Base-by-base conservation (phyloP, 1,140 invertebrate genomes). In the Thereuonema tuberculata region DNA sequence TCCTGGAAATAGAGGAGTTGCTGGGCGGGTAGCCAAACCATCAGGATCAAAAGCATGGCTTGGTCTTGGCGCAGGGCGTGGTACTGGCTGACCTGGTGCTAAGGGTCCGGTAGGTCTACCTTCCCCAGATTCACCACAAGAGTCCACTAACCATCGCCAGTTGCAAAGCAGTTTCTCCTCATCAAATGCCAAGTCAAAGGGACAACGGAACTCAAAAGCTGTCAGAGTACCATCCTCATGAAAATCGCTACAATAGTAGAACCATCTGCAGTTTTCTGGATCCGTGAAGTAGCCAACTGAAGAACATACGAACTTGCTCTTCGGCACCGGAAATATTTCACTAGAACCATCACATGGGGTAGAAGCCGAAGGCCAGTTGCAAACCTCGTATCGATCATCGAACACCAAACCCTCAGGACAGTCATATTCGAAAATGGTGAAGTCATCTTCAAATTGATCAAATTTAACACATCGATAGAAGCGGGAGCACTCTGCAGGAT, bases 381-480 rank as follows among this genome's bases (percentile, higher is more conserved):
- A 90, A 47, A 89, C 84, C 70, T 87, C 85, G 60, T 82, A 84
- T 21, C 77, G 72, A 58, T 86, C 82, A 68, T 89, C 86, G 67
- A 89, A 89, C 1, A 84, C 83, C 20, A 89, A 70, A n/a, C 86
- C 87, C 60, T 80, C 77, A 0, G 86, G 86, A 73, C 87, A 89
- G 67, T 86, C 84, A 67, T 87, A 89, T 69, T 89, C 84, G 67
- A 89, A 89, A 1, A 87, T 83, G 1, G 83, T 85, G 69, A 80
- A 87, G 56, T 87, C 83, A 24, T 84, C 81, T 0, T 80, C 74
- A 47, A 78, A 78, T 71, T 87, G 84, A 69, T 87, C 80, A 67
- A 86, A 86, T 70, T 87, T 87, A 0, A 89, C 84, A 67, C 87
- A 90, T 20, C 87, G 81, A 69, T 89, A 89, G 72, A 89, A 90